Percentiles rank a stretch among this genome's conserved stretches.
Conservation (phyloP, 2,888 invertebrate genomes). For the Acronicta psi region DNA sequence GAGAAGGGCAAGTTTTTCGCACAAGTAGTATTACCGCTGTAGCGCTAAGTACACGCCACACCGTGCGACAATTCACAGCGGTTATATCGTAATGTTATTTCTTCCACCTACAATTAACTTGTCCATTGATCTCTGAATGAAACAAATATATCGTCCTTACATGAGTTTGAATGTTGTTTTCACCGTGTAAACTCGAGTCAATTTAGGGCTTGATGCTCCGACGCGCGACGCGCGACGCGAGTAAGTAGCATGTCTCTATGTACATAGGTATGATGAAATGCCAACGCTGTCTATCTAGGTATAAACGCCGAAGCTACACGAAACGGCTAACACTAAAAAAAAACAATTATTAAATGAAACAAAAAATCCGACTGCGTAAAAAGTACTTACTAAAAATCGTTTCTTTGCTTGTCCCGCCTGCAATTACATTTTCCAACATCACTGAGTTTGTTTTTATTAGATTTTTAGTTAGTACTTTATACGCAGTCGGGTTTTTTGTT, state of each 20-base stretch:
- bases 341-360: too few relatives aligned
- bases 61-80: not conserved
- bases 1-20: constrained; percentile 8
- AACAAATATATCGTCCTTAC: constrained; percentile 8
- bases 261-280: not conserved
- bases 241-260: constrained; percentile 2
- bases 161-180: constrained; percentile 11
- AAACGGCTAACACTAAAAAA: too few relatives aligned
- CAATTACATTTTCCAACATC: too few relatives aligned
- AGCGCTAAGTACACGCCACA: too few relatives aligned
- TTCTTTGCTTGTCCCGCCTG: too few relatives aligned
- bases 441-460: too few relatives aligned
- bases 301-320: too few relatives aligned
- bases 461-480: too few relatives aligned
- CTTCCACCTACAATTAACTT: constrained; percentile 6
- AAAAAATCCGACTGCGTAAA: too few relatives aligned
- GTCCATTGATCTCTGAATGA: constrained; percentile 1
- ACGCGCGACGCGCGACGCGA: not conserved
- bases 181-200: too few relatives aligned
- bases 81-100: constrained; percentile 5
- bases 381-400: too few relatives aligned
- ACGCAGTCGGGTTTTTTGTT: too few relatives aligned
- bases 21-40: not conserved
- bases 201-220: not conserved
- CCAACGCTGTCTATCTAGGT: not conserved